A percentile compares a stretch with the other conserved stretches of the same genome.
phyloP scores from a whole-genome alignment of 2,888 invertebrate genomes.

The Tolmerus cingulatus region DNA sequence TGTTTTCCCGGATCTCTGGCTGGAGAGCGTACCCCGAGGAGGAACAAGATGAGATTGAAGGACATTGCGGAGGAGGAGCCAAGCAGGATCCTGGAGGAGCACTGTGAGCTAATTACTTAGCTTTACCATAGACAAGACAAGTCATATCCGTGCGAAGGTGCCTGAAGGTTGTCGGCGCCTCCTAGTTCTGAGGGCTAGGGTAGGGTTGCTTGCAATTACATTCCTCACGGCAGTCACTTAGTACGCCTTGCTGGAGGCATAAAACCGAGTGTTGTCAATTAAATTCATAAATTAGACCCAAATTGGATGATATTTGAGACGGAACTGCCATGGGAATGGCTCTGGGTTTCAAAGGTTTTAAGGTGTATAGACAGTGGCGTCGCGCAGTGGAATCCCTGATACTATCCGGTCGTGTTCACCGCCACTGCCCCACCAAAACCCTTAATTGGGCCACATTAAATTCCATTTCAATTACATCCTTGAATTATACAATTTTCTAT shows the following conservation, averaged over 20 bases:
- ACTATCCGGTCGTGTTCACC: not conserved
- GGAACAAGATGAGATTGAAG: not conserved
- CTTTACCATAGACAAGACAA: not conserved
- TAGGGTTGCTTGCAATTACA: slow-evolving; percentile 6
- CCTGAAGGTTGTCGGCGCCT: not conserved
- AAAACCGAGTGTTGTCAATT: slow-evolving; percentile 36
- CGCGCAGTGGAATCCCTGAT: not conserved
- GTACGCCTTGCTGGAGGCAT: not conserved
- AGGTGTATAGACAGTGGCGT: not conserved
- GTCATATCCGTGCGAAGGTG: not conserved
- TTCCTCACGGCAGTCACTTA: not conserved
- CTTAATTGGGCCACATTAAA: slow-evolving; percentile 20
- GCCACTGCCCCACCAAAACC: not conserved
- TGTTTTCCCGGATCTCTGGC: not conserved
- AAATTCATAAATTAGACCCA: slow-evolving; percentile 40
- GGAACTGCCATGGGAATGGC: not conserved
- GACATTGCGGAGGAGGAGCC: not conserved
- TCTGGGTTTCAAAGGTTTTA: not conserved
- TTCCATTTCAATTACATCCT: slow-evolving; percentile 28
- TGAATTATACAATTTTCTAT: slow-evolving; percentile 12
- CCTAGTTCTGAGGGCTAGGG: not conserved
- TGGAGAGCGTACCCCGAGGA: not conserved
- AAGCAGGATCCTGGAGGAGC: not conserved
- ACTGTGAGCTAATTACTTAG: not conserved
- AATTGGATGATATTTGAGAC: slow-evolving; percentile 29